Evolutionary conservation across 2,888 invertebrate species (phyloP).

Genomic region (Parochlus steinenii): DNA sequence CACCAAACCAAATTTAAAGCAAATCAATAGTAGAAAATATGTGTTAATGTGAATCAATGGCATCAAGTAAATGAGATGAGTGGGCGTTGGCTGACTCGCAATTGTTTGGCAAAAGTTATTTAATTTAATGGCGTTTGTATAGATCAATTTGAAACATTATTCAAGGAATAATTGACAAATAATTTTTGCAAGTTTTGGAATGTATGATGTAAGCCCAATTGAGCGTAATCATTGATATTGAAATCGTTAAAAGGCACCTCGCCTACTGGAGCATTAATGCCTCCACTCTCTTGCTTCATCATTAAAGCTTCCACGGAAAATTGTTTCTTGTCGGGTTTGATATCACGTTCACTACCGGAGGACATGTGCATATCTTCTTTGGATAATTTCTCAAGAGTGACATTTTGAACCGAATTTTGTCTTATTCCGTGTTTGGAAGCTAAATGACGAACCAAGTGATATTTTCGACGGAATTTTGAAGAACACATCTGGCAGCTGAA

Average conservation of each 20-base stretch:
- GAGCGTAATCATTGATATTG: conserved; percentile 4
- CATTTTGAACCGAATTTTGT: neutral
- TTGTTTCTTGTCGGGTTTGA: conserved; percentile 9
- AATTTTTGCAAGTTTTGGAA: conserved; percentile 11
- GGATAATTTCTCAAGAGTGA: neutral
- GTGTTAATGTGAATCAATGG: too few relatives aligned
- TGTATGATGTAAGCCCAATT: conserved; percentile 10
- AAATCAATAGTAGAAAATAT: too few relatives aligned
- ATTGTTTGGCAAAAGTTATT: too few relatives aligned
- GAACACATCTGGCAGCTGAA: conserved; percentile 34
- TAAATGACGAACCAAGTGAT: conserved; percentile 34
- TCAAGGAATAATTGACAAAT: conserved; percentile 11
- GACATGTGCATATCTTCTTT: neutral
- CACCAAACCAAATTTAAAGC: too few relatives aligned
- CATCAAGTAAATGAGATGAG: too few relatives aligned
- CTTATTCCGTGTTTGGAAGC: conserved; percentile 28
- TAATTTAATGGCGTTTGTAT: too few relatives aligned
- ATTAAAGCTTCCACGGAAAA: conserved; percentile 15
- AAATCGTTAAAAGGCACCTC: neutral
- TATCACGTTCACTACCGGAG: conserved; percentile 1
- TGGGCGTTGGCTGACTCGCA: too few relatives aligned
- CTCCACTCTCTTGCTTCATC: conserved; percentile 15
- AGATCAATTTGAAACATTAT: conserved; percentile 10
- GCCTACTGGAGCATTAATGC: too few relatives aligned
- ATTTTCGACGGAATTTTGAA: conserved; percentile 34